Evolutionary conservation across 2,888 invertebrate species (phyloP), one percentile per base, ranked within the genome.

Genomic region (Diploptera punctata): DNA sequence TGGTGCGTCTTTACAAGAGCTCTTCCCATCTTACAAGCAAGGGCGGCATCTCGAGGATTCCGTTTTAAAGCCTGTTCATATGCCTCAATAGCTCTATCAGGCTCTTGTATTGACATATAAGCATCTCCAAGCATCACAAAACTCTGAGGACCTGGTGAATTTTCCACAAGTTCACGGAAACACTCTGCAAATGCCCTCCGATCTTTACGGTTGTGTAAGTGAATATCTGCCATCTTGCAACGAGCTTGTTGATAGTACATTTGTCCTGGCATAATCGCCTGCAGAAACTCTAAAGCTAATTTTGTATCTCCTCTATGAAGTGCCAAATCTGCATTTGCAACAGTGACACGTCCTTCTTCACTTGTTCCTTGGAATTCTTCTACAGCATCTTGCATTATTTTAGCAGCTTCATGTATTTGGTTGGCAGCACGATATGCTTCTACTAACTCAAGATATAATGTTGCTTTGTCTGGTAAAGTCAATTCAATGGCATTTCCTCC

Each of bases 81-180:
- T 0, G 95, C 92, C 78, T 95, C 91, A 26, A 93, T 89, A 0
- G 94, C 94, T 80, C 91, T 87, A 71, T 91, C 90, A 0, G 94
- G 92, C 80, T 99, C 88, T 91, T 94, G 86, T 44, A 73, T 80
- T 49, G 92, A 92, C 91, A 99, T 93, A 80, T 95, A 98, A 1
- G 99, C 98, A 84, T 99, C 98, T 0, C 98, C 99, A 77, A 98
- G 87, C 88, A 98, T 89, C 54, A 94, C 87, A 79, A 91, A 92
- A 60, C 91, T 92, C 79, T 90, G 93, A 57, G 88, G 88, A 78
- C 90, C 90, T 0, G 93, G 93, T 81, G 91, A 90, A 76, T 90
- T 89, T 74, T 89, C 88, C 0, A 93, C 92, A 73, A 94, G 86
- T 78, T 93, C 91, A 77, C 91, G 89, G 77, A 92, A 98, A 82